Evolutionary conservation across 2,888 invertebrate genomes (phyloP), one percentile per base, ranked within the genome.

Genomic region (Drosophila mayaguana): DNA sequence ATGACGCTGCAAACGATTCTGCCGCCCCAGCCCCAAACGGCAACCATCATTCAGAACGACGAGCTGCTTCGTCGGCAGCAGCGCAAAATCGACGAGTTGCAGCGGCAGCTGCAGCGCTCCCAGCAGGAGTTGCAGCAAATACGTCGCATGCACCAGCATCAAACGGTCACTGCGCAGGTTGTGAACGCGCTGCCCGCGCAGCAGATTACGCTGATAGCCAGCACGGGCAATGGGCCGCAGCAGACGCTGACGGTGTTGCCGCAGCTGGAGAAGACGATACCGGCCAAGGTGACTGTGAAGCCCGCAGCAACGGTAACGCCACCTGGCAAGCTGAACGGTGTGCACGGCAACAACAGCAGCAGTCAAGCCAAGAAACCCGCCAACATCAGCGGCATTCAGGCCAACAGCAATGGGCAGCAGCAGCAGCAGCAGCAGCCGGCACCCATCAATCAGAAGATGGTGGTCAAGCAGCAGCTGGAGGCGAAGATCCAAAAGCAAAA

Each of bases 1-100:
- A 72, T 92, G 66, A 67, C 89, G 0, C 28, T 92, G 67, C 92
- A 92, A 64, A 91, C 92, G 0, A 83, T 91, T 2, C 36, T 88
- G 42, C 79, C 87, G 3, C 89, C 91, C 0, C 92, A 92, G 50
- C 92, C 92, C 0, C 92, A 92, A 51, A 91, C 91, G 18, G 92
- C 92, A n/a, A 92, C 92, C 3, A 91, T 94, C 80, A 75, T 93
- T 89, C 79, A 92, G 5, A 94, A 94, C 70, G 96, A 97, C 87
- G 97, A 97, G 83, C 95, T 97, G 69, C 95, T 97, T 60, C 95
- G 95, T 71, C 97, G 97, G 88, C 98, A 98, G 91, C 96, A 96
- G 87, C 95, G 96, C 61, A 96, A 96, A 92, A 98, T 98, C 81
- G 97, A 97, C 89, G 97, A 97, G 89, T 93, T 98, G 51, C 97